These are phyloP conservation scores for Sminthurides aquaticus DNA, from an alignment of 2,888 invertebrate species.

Conservation along the genomic window DNA sequence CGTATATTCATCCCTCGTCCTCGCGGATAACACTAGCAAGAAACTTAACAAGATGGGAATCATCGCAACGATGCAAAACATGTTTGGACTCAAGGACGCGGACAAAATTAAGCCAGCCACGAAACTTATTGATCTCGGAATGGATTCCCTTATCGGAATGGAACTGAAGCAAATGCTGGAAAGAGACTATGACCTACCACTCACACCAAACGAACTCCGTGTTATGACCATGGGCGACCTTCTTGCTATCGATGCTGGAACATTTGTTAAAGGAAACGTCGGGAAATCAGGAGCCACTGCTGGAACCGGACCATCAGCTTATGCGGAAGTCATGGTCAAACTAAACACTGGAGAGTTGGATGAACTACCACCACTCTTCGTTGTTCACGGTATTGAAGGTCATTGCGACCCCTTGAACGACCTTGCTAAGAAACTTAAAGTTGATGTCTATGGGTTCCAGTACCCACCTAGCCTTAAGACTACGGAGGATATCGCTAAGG, in stretches of 20 bases:
- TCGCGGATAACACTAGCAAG: slow-evolving; percentile 46
- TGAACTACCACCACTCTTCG: slow-evolving; percentile 2
- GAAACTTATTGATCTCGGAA: slow-evolving; percentile 54
- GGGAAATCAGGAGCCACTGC: not conserved
- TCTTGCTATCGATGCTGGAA: slow-evolving; percentile 13
- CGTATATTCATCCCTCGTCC: slow-evolving; percentile 60
- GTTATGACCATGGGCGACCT: slow-evolving; percentile 22
- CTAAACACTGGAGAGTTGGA: not conserved
- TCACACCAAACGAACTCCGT: slow-evolving; percentile 52
- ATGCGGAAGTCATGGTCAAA: slow-evolving; percentile 8
- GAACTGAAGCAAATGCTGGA: slow-evolving; percentile 54
- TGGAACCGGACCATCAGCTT: not conserved
- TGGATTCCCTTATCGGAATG: slow-evolving; percentile 56
- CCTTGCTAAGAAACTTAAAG: slow-evolving; percentile 8
- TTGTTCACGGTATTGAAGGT: slow-evolving; percentile 21
- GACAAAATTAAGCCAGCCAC: slow-evolving; percentile 49
- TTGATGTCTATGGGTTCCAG: slow-evolving; percentile 17
- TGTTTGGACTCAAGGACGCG: slow-evolving; percentile 52
- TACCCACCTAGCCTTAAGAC: not conserved
- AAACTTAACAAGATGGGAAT: slow-evolving; percentile 43
- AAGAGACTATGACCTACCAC: slow-evolving; percentile 50
- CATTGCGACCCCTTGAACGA: not conserved
- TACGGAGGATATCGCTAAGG: slow-evolving; percentile 8
- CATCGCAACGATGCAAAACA: slow-evolving; percentile 48
- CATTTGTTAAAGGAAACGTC: not conserved